phyloP scores from a whole-genome alignment of 2,113 vertebrate genomes.

The Pelodiscus sinensis region DNA sequence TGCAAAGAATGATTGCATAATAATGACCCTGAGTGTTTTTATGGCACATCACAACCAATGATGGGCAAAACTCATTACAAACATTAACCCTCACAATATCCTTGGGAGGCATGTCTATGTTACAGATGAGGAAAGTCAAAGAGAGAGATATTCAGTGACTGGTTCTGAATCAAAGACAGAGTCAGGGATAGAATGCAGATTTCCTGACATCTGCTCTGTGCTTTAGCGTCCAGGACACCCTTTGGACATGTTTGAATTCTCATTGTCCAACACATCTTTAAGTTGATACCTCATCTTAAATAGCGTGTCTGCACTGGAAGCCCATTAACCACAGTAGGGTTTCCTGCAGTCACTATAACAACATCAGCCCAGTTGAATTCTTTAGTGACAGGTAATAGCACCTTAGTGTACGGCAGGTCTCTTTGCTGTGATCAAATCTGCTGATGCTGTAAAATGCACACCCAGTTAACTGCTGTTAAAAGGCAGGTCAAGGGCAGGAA shows the following conservation, averaged over 20 bases:
- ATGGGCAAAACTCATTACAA: conserved; percentile 20
- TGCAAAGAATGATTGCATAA: conserved; percentile 31
- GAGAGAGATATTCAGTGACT: background rate
- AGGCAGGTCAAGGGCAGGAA: conserved; percentile 18
- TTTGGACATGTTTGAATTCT: background rate
- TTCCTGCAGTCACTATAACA: conserved; percentile 1
- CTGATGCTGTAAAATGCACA: conserved; percentile 23
- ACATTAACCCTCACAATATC: conserved; percentile 35
- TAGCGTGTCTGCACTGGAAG: background rate
- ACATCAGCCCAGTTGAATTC: background rate
- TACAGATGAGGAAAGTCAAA: conserved; percentile 3
- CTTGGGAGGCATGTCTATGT: conserved; percentile 36
- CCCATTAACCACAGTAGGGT: background rate
- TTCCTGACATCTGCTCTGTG: background rate
- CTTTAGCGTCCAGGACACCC: background rate
- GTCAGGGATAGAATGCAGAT: background rate
- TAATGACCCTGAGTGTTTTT: background rate
- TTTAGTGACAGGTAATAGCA: background rate
- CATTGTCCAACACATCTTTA: background rate
- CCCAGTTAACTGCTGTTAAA: background rate
- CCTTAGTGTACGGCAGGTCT: background rate
- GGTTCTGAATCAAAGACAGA: background rate
- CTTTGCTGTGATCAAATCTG: background rate
- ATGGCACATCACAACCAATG: conserved; percentile 27
- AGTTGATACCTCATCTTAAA: background rate